These are phyloP conservation scores for Corbicula japonica DNA, from an alignment of 2,888 invertebrate genomes.

Conservation along the genomic window DNA sequence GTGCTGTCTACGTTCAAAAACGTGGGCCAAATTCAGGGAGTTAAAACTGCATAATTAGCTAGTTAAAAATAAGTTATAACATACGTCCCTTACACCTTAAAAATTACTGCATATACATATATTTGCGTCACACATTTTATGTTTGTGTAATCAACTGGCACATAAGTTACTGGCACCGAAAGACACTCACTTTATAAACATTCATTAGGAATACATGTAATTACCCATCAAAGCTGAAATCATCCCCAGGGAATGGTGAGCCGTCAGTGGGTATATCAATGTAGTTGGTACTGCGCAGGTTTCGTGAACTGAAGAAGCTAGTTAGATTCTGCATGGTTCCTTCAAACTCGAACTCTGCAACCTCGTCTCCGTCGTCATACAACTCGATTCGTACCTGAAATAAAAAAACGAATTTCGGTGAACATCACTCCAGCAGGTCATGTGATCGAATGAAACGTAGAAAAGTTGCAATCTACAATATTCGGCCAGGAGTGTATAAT, in stretches of 20 bases:
- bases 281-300: conserved; percentile 43
- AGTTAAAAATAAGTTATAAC: not conserved
- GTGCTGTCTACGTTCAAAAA: too few relatives aligned
- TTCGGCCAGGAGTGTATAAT: too few relatives aligned
- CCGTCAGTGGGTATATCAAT: conserved; percentile 51
- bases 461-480: too few relatives aligned
- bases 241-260: conserved; percentile 48
- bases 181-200: not conserved
- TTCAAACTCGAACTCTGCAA: conserved; percentile 62
- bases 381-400: conserved; percentile 58
- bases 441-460: too few relatives aligned
- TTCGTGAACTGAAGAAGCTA: conserved; percentile 43
- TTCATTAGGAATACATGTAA: not conserved
- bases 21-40: too few relatives aligned
- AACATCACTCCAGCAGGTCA: too few relatives aligned
- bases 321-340: conserved; percentile 53
- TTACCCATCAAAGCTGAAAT: conserved; percentile 66
- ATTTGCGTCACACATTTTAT: not conserved
- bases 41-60: too few relatives aligned
- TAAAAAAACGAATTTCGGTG: not conserved
- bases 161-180: not conserved
- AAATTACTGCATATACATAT: not conserved
- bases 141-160: not conserved
- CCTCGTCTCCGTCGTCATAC: conserved; percentile 62
- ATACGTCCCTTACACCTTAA: not conserved